Base-by-base conservation (phyloP, 2,888 invertebrate genomes). In the Lottia gigantea region DNA sequence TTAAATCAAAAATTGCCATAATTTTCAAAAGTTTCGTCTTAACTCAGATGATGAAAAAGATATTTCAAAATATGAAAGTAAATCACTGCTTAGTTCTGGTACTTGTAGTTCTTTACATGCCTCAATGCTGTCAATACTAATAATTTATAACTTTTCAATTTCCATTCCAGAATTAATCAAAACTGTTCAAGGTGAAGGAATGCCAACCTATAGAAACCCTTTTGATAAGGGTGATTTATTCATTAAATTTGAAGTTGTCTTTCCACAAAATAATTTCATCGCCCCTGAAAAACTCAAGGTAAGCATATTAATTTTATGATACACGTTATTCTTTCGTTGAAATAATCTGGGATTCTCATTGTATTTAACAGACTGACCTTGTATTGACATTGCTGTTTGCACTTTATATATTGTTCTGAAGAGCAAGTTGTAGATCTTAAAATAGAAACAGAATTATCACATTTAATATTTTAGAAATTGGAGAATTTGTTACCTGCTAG, bases 181-280 rank as follows among this genome's bases (percentile, higher is more conserved):
- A 87, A 92, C 93, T 74, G 92, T 97, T 70, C 90, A 90, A 74
- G 94, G 93, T 7, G 95, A 96, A 89, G 97, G 97, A 26, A 97
- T 97, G 55, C 55, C 55, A 15, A 55, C 23, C 11, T 55, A 55
- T 55, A 55, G 55, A 55, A 55, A 94, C 88, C 95, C 95, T 8
- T 94, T 94, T 87, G 94, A 95, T 82, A 93, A 92, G 86, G 97
- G 97, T 68, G 94, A 95, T 88, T 90, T 98, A 66, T 94, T 94
- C 85, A 92, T 97, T 70, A 93, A 94, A 82, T 96, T 98, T 90
- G 92, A 93, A 82, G 93, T 97, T 68, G 91, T 91, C 74, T 97
- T 97, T 89, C 97, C 97, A 62, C 80, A 80, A 62, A 82, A 84
- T 67, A 83, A 95, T 85, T 96, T 95, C 90, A 92, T 93, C 46